Evolutionary conservation across 1,140 invertebrate genomes (phyloP), one percentile per base, ranked within the genome.

Genomic region (Drosophila quadrilineata): DNA sequence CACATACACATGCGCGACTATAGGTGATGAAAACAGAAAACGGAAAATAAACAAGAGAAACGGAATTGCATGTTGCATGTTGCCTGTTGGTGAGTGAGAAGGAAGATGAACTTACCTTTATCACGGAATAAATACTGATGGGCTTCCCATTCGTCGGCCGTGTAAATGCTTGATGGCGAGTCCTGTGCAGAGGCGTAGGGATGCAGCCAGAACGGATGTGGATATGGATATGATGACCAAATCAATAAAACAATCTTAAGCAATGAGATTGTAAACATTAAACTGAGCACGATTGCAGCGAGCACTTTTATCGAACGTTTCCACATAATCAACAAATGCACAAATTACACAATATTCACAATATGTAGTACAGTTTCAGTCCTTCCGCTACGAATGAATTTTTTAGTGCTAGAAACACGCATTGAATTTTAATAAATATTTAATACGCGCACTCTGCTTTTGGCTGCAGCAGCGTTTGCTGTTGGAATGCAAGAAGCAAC

Each of bases 71-170:
- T 17, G 21, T 63, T 36, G 8, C 19, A 33, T 12, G 21, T 19
- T 12, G 22, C 12, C 12, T 6, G 16, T n/a, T n/a, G n/a, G 29
- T 2, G 29, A 9, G n/a, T 5, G 29, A 9, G 29, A n/a, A 9
- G 29, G 3, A 9, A 3, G 8, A 6, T 12, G 3, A 12, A 75
- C 92, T 92, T 89, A 95, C 95, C 94, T 91, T 93, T 92, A 76
- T 94, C 91, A 71, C 90, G 92, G 76, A 95, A 95, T 3, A 94
- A 82, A 53, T 93, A 90, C 69, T 93, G 93, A 76, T 94, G 94
- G 52, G 94, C 92, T 36, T 95, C 88, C 94, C 95, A 95, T 72
- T 93, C 91, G 64, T 95, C 93, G 33, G 94, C 93, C n/a, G 65
- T 71, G 35, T 67, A n/a, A n/a, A n/a, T 58, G 64, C 33, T 68